These are phyloP conservation scores for Troglohyphantes excavatus DNA, from an alignment of 2,888 invertebrate species.

Conservation along the genomic window DNA sequence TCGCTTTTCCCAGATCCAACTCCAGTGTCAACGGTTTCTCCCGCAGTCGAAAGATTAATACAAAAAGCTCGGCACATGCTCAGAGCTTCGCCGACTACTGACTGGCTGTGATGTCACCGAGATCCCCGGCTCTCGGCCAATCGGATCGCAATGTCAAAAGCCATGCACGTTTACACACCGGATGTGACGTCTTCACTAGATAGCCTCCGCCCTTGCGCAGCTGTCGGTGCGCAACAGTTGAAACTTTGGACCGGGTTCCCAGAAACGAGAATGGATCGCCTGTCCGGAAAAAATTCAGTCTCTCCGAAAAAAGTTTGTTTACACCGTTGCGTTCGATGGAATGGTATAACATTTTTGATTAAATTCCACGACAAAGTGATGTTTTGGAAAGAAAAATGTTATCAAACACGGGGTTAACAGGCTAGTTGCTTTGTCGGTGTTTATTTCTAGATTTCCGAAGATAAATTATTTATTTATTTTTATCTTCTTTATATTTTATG, in stretches of 20 bases:
- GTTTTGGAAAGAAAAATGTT: not conserved
- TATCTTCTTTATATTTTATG: too few relatives aligned
- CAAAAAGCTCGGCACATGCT: slow-evolving; percentile 49
- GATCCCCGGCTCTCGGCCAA: slow-evolving; percentile 70
- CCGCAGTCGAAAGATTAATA: slow-evolving; percentile 38
- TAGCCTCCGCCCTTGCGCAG: slow-evolving; percentile 78
- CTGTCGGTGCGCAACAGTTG: slow-evolving; percentile 74
- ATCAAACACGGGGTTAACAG: not conserved
- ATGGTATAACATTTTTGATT: not conserved
- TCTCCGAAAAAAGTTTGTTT: slow-evolving; percentile 23
- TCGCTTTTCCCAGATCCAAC: not conserved
- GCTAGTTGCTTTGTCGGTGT: not conserved
- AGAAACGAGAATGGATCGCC: slow-evolving; percentile 22
- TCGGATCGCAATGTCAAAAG: slow-evolving; percentile 41
- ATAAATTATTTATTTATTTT: too few relatives aligned
- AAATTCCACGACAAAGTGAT: not conserved
- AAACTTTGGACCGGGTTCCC: slow-evolving; percentile 39
- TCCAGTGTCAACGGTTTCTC: slow-evolving; percentile 56
- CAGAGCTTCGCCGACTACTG: slow-evolving; percentile 41
- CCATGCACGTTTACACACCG: slow-evolving; percentile 63
- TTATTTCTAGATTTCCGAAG: too few relatives aligned
- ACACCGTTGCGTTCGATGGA: not conserved
- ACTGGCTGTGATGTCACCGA: slow-evolving; percentile 62
- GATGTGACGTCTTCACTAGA: slow-evolving; percentile 67
- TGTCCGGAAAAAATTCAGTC: not conserved